A percentile compares a stretch with the other conserved stretches of the same genome.
Conservation (phyloP, 2,888 invertebrate genomes). For the Leucoptera coffeella region DNA sequence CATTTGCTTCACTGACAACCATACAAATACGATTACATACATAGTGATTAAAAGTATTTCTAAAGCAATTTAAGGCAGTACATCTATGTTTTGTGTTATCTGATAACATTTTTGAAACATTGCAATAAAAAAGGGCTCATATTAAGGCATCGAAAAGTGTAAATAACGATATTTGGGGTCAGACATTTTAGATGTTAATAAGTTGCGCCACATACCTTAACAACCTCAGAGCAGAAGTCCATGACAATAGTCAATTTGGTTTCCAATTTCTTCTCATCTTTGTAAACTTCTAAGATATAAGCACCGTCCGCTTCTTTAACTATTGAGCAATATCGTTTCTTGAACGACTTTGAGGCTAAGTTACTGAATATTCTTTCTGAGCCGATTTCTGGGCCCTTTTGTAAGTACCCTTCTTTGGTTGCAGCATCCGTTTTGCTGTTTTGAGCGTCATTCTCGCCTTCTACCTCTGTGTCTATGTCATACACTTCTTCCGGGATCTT, state of each 20-base stretch:
- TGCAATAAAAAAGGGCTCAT: too few species aligned
- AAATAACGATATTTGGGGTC: too few species aligned
- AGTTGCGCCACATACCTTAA: slow-evolving; percentile 52
- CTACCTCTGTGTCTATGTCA: slow-evolving; percentile 83
- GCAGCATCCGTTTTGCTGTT: slow-evolving; percentile 66
- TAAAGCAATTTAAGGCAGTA: too few species aligned
- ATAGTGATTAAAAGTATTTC: too few species aligned
- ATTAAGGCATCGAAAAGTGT: too few species aligned
- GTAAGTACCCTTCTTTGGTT: slow-evolving; percentile 84
- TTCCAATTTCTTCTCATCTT: slow-evolving; percentile 88
- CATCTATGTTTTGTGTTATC: too few species aligned
- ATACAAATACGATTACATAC: too few species aligned
- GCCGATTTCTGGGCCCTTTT: slow-evolving; percentile 88
- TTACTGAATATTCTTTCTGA: slow-evolving; percentile 87
- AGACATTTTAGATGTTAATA: too few species aligned
- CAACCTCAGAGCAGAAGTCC: slow-evolving; percentile 89
- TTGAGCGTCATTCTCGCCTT: slow-evolving; percentile 70
- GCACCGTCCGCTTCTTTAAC: slow-evolving; percentile 87
- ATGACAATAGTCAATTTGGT: slow-evolving; percentile 88
- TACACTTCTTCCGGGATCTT: slow-evolving; percentile 71
- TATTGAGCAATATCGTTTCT: slow-evolving; percentile 82
- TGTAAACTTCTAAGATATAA: slow-evolving; percentile 85
- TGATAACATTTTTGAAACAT: too few species aligned
- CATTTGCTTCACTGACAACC: too few species aligned
- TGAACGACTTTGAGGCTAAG: slow-evolving; percentile 89